Percentiles rank a stretch among this genome's conserved stretches.
phyloP scores from a whole-genome alignment of 2,797 vertebrate species.

The Poeciliopsis presidionis region DNA sequence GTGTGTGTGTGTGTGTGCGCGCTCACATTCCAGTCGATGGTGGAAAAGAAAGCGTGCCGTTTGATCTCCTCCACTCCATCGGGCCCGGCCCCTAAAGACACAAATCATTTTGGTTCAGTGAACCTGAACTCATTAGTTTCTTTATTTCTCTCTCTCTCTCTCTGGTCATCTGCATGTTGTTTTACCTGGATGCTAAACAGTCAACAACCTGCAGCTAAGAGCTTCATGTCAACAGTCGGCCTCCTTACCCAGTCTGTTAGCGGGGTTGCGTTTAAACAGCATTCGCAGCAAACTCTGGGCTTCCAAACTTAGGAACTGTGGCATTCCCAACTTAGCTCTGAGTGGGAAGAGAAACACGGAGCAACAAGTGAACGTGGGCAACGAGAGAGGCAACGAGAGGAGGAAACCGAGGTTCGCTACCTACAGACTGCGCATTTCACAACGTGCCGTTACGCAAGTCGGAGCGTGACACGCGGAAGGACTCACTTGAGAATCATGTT shows the following conservation, averaged over 20 bases:
- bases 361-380: background rate
- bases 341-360: constrained; percentile 15
- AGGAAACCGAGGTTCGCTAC: background rate
- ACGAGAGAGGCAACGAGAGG: background rate
- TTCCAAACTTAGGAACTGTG: constrained; percentile 96
- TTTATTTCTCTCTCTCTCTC: constrained; percentile 8
- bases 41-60: constrained; percentile 95
- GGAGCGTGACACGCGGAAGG: constrained; percentile 1
- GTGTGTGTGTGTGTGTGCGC: background rate
- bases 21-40: constrained; percentile 99
- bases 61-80: constrained; percentile 99
- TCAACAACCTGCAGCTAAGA: constrained; percentile 43
- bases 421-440: background rate
- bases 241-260: constrained; percentile 91
- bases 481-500: constrained; percentile 99
- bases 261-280: constrained; percentile 97
- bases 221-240: constrained; percentile 5
- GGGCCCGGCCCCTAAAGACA: constrained; percentile 89
- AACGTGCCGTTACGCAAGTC: background rate
- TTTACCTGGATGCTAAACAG: constrained; percentile 42
- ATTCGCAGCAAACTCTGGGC: constrained; percentile 97
- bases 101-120: constrained; percentile 49
- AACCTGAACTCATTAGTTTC: constrained; percentile 40
- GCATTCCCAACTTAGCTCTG: constrained; percentile 98
- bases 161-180: constrained; percentile 25